A percentile compares a stretch with the other conserved stretches of the same genome.
Conservation (phyloP, 2,797 vertebrate species). For the Pteronotus mesoamericanus region DNA sequence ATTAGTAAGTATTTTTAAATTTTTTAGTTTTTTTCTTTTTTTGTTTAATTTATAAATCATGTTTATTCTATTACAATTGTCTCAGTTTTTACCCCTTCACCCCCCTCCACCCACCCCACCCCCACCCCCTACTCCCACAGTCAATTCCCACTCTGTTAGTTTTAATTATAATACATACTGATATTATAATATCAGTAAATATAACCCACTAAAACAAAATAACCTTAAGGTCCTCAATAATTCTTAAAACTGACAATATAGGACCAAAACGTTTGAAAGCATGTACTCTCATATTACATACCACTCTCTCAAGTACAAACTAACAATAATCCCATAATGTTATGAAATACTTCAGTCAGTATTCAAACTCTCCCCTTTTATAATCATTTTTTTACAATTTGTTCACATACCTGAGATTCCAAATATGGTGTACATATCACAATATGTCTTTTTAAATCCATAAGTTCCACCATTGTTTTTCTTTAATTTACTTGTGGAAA, state of each 20-base stretch:
- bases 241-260: not conserved
- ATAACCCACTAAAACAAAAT: not conserved
- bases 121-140: no score
- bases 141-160: no score
- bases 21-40: no score
- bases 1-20: no score
- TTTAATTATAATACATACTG: not conserved
- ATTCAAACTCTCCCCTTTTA: not conserved
- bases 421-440: not conserved
- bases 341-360: not conserved
- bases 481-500: not conserved
- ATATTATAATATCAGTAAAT: not conserved
- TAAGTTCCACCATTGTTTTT: not conserved
- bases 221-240: not conserved
- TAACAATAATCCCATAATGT: not conserved
- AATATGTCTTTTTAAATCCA: not conserved
- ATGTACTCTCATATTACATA: not conserved
- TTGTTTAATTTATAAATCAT: no score
- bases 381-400: not conserved
- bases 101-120: no score
- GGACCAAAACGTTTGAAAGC: not conserved
- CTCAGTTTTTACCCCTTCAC: no score
- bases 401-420: not conserved
- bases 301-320: not conserved
- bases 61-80: no score